Evolutionary conservation across 2,888 invertebrate genomes (phyloP).

Genomic region (Ormyrus labotus): DNA sequence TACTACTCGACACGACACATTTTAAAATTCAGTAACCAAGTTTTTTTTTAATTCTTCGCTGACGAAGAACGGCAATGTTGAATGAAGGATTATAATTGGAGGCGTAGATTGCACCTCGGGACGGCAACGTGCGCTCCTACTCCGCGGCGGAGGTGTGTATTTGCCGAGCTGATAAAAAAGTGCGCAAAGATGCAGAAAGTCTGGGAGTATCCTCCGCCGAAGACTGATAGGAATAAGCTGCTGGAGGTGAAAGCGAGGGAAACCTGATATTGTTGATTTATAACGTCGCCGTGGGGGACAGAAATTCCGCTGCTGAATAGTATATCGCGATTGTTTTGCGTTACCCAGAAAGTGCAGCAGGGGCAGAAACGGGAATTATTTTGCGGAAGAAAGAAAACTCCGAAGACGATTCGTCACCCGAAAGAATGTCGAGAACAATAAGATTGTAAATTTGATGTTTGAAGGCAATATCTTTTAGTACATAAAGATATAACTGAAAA

Average conservation of each 20-base stretch:
- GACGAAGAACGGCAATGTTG: too few relatives aligned
- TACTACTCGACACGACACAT: too few relatives aligned
- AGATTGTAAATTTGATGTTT: too few relatives aligned
- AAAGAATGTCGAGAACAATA: neutral
- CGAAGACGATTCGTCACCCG: neutral
- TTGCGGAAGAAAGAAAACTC: neutral
- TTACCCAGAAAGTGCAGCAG: neutral
- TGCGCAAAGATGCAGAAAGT: neutral
- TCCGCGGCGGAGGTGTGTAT: constrained; percentile 19
- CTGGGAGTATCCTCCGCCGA: neutral
- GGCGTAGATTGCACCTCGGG: too few relatives aligned
- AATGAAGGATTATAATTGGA: too few relatives aligned
- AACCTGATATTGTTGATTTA: too few relatives aligned
- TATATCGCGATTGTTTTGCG: neutral
- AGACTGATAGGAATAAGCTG: constrained; percentile 1
- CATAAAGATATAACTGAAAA: too few relatives aligned
- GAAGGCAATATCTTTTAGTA: too few relatives aligned
- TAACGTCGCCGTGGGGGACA: neutral
- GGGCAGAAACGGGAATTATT: neutral
- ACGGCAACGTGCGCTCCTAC: too few relatives aligned
- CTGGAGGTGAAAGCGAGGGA: too few relatives aligned
- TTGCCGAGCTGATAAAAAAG: constrained; percentile 8
- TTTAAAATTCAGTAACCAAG: too few relatives aligned
- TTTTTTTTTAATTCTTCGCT: too few relatives aligned
- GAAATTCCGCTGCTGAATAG: neutral